phyloP scores from a whole-genome alignment of 2,797 vertebrate genomes.

The Microctenopoma lineatum region DNA sequence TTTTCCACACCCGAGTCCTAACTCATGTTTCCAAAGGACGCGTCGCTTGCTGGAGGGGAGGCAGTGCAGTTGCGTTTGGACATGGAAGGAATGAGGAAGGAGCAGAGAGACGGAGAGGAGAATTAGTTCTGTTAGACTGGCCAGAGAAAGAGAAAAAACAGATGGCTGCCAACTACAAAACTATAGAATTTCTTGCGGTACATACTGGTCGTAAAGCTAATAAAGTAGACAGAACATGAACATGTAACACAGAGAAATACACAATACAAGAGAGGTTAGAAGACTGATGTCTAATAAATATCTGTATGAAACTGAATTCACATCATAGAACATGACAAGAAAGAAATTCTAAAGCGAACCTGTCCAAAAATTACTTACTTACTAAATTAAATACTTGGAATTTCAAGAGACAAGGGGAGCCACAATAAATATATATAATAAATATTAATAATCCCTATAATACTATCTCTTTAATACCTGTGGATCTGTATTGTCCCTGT shows the following conservation, averaged over 20 bases:
- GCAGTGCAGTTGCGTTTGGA: constrained; percentile 54
- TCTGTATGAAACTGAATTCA: neutral
- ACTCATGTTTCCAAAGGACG: constrained; percentile 74
- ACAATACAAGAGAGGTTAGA: neutral
- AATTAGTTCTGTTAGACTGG: constrained; percentile 54
- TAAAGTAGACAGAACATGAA: neutral
- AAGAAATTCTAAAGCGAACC: no score
- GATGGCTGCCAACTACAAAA: constrained; percentile 37
- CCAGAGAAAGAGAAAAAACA: constrained; percentile 12
- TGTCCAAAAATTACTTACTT: no score
- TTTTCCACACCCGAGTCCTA: constrained; percentile 39
- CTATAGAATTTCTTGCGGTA: neutral
- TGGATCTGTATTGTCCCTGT: no score
- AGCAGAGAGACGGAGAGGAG: constrained; percentile 42
- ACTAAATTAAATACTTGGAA: no score
- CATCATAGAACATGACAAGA: no score
- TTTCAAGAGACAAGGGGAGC: no score
- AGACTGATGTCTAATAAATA: neutral
- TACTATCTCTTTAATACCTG: no score
- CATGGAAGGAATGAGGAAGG: constrained; percentile 48
- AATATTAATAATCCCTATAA: no score
- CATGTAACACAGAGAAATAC: no score
- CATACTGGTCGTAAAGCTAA: neutral
- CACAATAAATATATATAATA: no score
- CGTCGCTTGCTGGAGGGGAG: constrained; percentile 78